Evolutionary conservation across 2,797 vertebrate species (phyloP).

Genomic region (Anguilla megastoma): DNA sequence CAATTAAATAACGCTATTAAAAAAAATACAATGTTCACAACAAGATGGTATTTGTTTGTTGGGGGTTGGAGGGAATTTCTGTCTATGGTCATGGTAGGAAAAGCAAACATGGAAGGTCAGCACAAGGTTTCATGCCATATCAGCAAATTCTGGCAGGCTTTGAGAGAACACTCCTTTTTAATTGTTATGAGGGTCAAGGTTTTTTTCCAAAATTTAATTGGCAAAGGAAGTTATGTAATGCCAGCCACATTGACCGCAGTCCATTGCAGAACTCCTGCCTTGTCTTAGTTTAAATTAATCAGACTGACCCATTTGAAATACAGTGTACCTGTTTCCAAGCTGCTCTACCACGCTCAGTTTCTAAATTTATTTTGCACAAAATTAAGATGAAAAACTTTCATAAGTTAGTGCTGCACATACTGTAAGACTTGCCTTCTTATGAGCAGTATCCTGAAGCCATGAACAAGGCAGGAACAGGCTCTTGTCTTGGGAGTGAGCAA

Average conservation of each 20-base stretch:
- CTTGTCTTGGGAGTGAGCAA: not conserved
- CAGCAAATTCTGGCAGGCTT: not conserved
- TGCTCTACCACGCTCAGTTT: not conserved
- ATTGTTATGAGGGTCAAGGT: not conserved
- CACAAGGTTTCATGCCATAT: not conserved
- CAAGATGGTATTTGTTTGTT: slow-evolving; percentile 59
- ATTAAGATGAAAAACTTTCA: not conserved
- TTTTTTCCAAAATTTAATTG: not conserved
- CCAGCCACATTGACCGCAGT: not conserved
- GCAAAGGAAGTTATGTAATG: not conserved
- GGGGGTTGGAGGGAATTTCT: slow-evolving; percentile 51
- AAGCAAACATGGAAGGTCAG: not conserved
- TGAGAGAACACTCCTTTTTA: not conserved
- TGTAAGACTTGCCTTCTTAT: not conserved
- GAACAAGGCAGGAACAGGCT: not conserved
- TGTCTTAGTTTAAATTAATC: not conserved
- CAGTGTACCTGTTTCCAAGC: not conserved
- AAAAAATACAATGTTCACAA: slow-evolving; percentile 34
- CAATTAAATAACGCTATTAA: slow-evolving; percentile 55
- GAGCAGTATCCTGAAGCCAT: not conserved
- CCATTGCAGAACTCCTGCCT: not conserved
- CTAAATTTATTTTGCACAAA: not conserved
- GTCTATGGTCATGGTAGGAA: slow-evolving; percentile 25
- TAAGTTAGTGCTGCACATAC: not conserved
- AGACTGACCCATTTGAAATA: not conserved